Evolutionary conservation across 2,888 invertebrate species (phyloP), one percentile per base, ranked within the genome.

Genomic region (Orthonychiurus folsomi): DNA sequence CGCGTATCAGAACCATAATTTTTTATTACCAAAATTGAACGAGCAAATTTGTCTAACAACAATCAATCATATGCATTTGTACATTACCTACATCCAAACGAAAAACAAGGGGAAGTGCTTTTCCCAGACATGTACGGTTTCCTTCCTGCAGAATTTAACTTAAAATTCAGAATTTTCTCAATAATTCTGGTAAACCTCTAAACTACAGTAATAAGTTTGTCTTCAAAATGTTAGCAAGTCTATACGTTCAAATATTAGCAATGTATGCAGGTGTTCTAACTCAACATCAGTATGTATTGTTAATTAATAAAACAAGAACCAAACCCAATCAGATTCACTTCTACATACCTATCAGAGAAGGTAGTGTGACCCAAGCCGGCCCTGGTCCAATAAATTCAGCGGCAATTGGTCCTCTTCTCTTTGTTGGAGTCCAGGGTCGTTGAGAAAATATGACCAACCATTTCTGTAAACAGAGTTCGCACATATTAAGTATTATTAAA

Each of bases 391-490:
- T 81, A 71, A 84, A 85, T 79, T 93, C 93, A 1, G 93, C 92
- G 55, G 89, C 88, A 66, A 93, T 93, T 23, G 89, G 89, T 48
- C 92, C 92, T 59, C 89, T 83, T 68, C 92, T 83, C 76, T 88
- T 88, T 50, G 92, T 92, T 50, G 92, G 92, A 62, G 88, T 90
- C 92, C 92, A 93, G 68, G 89, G 86, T 77, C 88, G 84, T 80
- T 92, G 92, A 73, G 87, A 85, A n/a, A 53, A 69, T 65, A 57
- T 69, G 69, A 74, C 88, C 89, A 76, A 84, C 83, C 83, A 84
- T 84, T 69, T 59, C n/a, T 47, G 24, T 37, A 37, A 37, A 37
- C 37, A 9, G 37, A 37, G 37, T 37, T 37, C 37, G 15, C 9
- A 37, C 37, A 37, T 9, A 37, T 37, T 37, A 37, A 5, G n/a